These are phyloP conservation scores for Drosophila multiciliata DNA, from an alignment of 2,888 invertebrate genomes.

Conservation along the genomic window DNA sequence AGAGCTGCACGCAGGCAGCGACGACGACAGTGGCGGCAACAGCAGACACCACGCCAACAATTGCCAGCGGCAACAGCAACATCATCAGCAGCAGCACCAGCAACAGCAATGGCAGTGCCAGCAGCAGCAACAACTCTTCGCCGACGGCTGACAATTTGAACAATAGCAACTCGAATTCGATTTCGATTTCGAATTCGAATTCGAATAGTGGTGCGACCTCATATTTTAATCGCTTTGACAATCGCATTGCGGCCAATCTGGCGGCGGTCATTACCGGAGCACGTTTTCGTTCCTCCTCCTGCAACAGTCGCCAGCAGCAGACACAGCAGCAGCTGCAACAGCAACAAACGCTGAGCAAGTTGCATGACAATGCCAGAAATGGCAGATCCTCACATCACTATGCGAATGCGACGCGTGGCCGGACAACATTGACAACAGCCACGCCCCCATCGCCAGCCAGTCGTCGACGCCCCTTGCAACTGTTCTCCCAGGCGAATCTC, in stretches of 20 bases:
- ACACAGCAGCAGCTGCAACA: constrained; percentile 18
- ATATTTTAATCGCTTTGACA: constrained; percentile 83
- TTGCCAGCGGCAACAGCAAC: constrained; percentile 30
- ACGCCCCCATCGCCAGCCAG: constrained; percentile 63
- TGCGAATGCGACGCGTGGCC: constrained; percentile 29
- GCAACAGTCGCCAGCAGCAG: constrained; percentile 62
- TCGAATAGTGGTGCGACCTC: constrained; percentile 56
- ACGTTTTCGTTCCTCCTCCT: constrained; percentile 80
- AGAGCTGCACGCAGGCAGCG: constrained; percentile 63
- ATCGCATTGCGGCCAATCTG: constrained; percentile 80
- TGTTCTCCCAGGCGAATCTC: constrained; percentile 82
- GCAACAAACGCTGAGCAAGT: constrained; percentile 11
- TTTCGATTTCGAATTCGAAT: constrained; percentile 58
- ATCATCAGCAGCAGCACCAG: constrained; percentile 14
- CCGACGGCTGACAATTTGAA: constrained; percentile 68
- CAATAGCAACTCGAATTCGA: constrained; percentile 63
- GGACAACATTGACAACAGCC: constrained; percentile 32
- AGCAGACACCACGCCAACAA: constrained; percentile 19
- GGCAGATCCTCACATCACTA: constrained; percentile 42
- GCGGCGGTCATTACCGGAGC: constrained; percentile 78
- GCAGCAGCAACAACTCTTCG: constrained; percentile 71
- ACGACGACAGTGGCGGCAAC: constrained; percentile 39
- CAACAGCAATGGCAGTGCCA: constrained; percentile 52
- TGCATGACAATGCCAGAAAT: constrained; percentile 35
- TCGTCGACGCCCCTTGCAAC: constrained; percentile 80